These are phyloP conservation scores for Lycocorax pyrrhopterus DNA, from an alignment of 2,113 vertebrate genomes.

Conservation along the genomic window DNA sequence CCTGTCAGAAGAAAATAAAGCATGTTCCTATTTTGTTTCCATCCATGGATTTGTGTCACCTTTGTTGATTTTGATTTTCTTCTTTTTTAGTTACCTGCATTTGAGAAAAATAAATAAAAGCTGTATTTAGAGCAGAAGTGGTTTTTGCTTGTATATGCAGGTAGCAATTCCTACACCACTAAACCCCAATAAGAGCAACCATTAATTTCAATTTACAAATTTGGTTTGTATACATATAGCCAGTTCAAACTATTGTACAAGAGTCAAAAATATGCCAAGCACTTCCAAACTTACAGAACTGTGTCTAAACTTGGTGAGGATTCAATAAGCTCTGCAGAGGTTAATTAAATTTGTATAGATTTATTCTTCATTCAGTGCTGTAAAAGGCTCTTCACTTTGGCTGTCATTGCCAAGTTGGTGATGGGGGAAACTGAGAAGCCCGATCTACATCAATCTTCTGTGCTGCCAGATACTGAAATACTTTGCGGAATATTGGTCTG, in stretches of 20 bases:
- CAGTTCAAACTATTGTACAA: not conserved
- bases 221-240: not conserved
- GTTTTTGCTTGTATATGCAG: not conserved
- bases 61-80: not conserved
- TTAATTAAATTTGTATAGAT: slow-evolving; percentile 76
- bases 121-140: not conserved
- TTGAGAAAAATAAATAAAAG: not conserved
- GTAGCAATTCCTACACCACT: not conserved
- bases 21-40: not conserved
- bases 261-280: slow-evolving; percentile 40
- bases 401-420: slow-evolving; percentile 37
- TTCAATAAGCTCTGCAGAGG: slow-evolving; percentile 58
- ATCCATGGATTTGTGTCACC: not conserved
- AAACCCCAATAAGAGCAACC: not conserved
- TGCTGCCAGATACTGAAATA: slow-evolving; percentile 5
- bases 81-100: not conserved
- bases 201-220: not conserved
- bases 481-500: not conserved
- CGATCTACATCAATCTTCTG: slow-evolving; percentile 36
- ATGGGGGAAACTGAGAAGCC: slow-evolving; percentile 54
- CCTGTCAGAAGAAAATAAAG: not conserved
- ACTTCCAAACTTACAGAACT: slow-evolving; percentile 51
- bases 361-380: slow-evolving; percentile 56
- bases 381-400: slow-evolving; percentile 44
- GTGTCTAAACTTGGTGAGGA: slow-evolving; percentile 58